Conservation (phyloP, 2,888 invertebrate species). For the Drosophila emarginata region DNA sequence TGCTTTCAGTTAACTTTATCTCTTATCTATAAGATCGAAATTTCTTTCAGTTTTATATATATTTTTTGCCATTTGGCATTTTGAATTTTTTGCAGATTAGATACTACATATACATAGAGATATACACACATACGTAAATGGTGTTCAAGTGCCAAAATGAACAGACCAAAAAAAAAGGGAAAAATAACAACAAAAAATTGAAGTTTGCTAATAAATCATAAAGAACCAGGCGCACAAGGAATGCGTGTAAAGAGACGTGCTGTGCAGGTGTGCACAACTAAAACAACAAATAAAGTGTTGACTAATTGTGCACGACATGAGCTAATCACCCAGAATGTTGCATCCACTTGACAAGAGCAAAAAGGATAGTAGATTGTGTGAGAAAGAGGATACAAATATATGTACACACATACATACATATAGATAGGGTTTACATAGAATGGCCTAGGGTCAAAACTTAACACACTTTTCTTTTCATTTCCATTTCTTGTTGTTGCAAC, state of each 20-base stretch:
- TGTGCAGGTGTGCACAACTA: slow-evolving; percentile 27
- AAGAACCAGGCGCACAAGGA: background rate
- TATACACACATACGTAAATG: background rate
- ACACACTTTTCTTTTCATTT: slow-evolving; percentile 77
- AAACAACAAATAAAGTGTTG: slow-evolving; percentile 2
- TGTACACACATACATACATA: too few relatives aligned
- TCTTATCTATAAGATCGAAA: slow-evolving; percentile 5
- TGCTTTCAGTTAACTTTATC: slow-evolving; percentile 2
- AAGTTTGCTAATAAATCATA: slow-evolving; percentile 30
- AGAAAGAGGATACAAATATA: slow-evolving; percentile 24
- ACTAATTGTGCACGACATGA: slow-evolving; percentile 9
- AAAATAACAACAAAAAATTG: too few relatives aligned
- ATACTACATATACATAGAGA: background rate
- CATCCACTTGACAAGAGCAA: slow-evolving; percentile 10
- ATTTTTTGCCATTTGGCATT: background rate
- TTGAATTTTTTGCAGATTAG: slow-evolving; percentile 1
- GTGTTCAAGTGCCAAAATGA: background rate
- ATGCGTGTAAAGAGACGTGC: slow-evolving; percentile 16
- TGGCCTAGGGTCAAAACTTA: slow-evolving; percentile 77
- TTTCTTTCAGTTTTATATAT: background rate
- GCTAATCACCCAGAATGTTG: slow-evolving; percentile 68
- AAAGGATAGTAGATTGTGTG: background rate
- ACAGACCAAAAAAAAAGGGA: slow-evolving; percentile 9
- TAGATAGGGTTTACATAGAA: background rate
- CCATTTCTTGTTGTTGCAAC: slow-evolving; percentile 53